Conservation (phyloP, 92 coral and sea anemone genomes). For the Umimayanthus kanabou region DNA sequence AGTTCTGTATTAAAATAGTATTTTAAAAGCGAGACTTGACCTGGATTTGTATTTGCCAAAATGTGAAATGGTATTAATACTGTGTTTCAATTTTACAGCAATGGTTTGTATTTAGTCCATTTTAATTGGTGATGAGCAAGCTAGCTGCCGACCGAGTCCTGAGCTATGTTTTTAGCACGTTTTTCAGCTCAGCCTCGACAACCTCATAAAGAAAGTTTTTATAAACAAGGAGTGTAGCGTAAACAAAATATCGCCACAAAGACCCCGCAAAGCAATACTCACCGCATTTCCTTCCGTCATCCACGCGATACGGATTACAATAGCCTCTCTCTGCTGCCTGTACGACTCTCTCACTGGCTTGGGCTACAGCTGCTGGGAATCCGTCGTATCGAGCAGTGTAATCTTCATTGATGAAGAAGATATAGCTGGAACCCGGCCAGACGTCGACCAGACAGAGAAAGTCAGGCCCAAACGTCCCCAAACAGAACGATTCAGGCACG, state of each 20-base stretch:
- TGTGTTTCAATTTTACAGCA: too few species aligned
- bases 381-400: conserved; percentile 55
- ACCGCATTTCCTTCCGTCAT: conserved; percentile 13
- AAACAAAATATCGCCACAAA: not conserved
- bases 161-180: too few species aligned
- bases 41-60: too few species aligned
- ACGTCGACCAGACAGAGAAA: conserved; percentile 72
- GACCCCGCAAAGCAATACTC: not conserved
- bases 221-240: not conserved
- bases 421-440: conserved; percentile 52
- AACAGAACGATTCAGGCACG: conserved; percentile 69
- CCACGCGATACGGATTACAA: conserved; percentile 11
- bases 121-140: too few species aligned
- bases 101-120: too few species aligned
- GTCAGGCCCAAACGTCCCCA: conserved; percentile 78
- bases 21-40: too few species aligned
- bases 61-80: too few species aligned
- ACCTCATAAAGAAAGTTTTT: too few species aligned
- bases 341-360: not conserved
- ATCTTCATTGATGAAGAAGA: conserved; percentile 76
- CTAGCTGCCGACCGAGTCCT: too few species aligned
- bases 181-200: too few species aligned
- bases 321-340: conserved; percentile 14
- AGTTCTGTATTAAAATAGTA: too few species aligned
- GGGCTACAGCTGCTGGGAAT: conserved; percentile 4